A percentile compares a stretch with the other conserved stretches of the same genome.
Conservation (phyloP, 2,113 vertebrate species). For the Mustelus asterias region DNA sequence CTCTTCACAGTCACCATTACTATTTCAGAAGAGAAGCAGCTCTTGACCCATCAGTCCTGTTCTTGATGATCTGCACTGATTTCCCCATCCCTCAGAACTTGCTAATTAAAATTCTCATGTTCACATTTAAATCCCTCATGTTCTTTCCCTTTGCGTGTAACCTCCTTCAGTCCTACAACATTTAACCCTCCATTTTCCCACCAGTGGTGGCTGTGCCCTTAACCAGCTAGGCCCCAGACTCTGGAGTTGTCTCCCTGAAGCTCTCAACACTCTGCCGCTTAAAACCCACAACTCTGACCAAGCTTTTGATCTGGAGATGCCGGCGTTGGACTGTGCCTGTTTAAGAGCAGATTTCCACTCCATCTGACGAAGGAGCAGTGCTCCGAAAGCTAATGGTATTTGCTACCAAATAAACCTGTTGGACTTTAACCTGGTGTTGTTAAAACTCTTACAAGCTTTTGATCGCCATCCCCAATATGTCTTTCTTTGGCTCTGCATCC, state of each 20-base stretch:
- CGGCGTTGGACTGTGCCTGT: too few species aligned
- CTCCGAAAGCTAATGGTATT: too few species aligned
- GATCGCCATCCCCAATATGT: neutral
- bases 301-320: neutral
- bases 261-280: neutral
- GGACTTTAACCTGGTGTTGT: too few species aligned
- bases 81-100: neutral
- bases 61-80: neutral
- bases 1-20: too few species aligned
- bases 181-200: neutral
- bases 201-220: neutral
- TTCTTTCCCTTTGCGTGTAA: neutral
- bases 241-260: neutral
- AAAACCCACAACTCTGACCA: neutral
- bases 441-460: too few species aligned
- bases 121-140: neutral
- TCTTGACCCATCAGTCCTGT: neutral
- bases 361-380: too few species aligned
- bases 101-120: neutral
- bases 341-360: too few species aligned
- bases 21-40: too few species aligned
- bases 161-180: neutral
- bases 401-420: too few species aligned
- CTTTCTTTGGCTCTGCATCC: neutral
- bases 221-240: neutral